A percentile compares a stretch with the other conserved stretches of the same genome.
Evolutionary conservation across 2,888 invertebrate genomes (phyloP).

Genomic region (Cactoblastis cactorum): DNA sequence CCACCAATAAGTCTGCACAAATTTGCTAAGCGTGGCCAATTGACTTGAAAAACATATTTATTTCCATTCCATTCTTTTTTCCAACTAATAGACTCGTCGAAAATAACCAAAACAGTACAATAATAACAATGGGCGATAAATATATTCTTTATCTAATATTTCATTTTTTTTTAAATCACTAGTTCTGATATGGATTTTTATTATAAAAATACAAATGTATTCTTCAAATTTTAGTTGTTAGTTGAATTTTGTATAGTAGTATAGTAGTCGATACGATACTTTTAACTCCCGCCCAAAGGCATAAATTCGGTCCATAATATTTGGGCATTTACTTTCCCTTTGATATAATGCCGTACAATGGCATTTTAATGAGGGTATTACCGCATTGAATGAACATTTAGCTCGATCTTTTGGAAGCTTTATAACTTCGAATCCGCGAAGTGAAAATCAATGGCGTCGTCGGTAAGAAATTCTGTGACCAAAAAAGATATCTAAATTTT

Average conservation of each 20-base stretch:
- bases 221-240: too few relatives aligned
- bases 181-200: too few relatives aligned
- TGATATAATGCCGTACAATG: constrained; percentile 38
- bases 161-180: too few relatives aligned
- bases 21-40: too few relatives aligned
- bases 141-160: too few relatives aligned
- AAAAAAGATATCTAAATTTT: background rate
- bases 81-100: too few relatives aligned
- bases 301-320: constrained; percentile 41
- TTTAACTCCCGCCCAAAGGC: constrained; percentile 30
- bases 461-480: background rate
- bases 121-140: too few relatives aligned
- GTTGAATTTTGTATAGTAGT: too few relatives aligned
- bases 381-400: constrained; percentile 29
- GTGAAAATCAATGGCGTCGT: background rate
- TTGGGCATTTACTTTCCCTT: constrained; percentile 37
- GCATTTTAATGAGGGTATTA: constrained; percentile 42
- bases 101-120: constrained; percentile 40
- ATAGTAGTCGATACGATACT: background rate
- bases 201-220: too few relatives aligned
- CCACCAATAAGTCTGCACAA: too few relatives aligned
- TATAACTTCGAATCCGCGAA: constrained; percentile 10
- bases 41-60: too few relatives aligned
- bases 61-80: too few relatives aligned
- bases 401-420: constrained; percentile 5